Evolutionary conservation across 2,888 invertebrate genomes (phyloP).

Genomic region (Ischnura elegans): DNA sequence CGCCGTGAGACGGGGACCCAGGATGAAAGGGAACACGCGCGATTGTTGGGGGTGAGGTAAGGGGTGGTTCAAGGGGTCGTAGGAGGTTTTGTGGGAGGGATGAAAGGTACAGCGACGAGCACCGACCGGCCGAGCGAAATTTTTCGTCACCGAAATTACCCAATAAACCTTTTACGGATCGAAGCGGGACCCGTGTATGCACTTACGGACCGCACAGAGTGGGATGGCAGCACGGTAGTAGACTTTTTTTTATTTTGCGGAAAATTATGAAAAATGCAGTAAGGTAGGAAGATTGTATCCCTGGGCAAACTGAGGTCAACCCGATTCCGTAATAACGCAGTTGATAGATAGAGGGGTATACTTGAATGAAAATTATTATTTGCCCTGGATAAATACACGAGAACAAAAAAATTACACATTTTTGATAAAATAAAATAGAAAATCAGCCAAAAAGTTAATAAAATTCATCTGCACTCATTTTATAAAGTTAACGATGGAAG

Average conservation of each 20-base stretch:
- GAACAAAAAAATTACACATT: too few species aligned
- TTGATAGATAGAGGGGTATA: too few species aligned
- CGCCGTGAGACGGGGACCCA: too few species aligned
- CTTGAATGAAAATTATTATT: too few species aligned
- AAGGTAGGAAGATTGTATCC: neutral
- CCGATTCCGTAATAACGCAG: too few species aligned
- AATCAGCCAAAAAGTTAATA: too few species aligned
- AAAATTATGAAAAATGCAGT: constrained; percentile 21
- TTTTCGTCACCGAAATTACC: constrained; percentile 14
- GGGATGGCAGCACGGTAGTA: neutral
- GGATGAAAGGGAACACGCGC: too few species aligned
- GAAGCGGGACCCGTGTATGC: neutral
- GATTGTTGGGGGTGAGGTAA: neutral
- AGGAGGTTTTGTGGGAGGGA: neutral
- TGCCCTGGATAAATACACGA: too few species aligned
- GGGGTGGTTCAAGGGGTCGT: neutral
- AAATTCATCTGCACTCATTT: too few species aligned
- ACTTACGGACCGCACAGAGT: neutral
- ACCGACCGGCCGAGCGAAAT: neutral
- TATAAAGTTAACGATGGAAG: too few species aligned
- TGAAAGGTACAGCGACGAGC: neutral
- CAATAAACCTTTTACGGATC: constrained; percentile 28
- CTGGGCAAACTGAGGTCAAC: neutral
- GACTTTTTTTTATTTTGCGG: neutral
- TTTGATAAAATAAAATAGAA: too few species aligned